These are phyloP conservation scores for Drosophila repleta DNA, from an alignment of 1,140 invertebrate species.

Conservation along the genomic window DNA sequence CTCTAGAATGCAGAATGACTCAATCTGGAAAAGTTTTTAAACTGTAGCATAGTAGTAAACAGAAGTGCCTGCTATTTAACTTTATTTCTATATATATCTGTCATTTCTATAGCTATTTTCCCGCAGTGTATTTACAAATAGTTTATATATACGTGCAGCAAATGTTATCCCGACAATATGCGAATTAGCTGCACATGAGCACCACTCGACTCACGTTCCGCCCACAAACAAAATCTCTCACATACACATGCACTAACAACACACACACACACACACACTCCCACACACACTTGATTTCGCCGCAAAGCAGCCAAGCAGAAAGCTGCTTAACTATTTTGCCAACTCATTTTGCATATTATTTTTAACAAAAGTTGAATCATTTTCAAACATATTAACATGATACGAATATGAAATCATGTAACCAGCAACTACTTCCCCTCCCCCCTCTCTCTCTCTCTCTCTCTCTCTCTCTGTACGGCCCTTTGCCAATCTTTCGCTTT, in stretches of 20 bases:
- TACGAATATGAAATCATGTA: slow-evolving; percentile 28
- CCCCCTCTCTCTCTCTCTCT: background rate
- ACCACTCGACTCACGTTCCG: slow-evolving; percentile 22
- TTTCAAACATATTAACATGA: slow-evolving; percentile 58
- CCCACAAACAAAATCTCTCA: slow-evolving; percentile 23
- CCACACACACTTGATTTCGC: slow-evolving; percentile 33
- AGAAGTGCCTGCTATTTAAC: too few species aligned
- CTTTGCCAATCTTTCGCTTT: slow-evolving; percentile 13
- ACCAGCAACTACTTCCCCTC: background rate
- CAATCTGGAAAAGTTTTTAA: too few species aligned
- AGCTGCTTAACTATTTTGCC: slow-evolving; percentile 68
- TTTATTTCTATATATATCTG: too few species aligned
- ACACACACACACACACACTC: slow-evolving; percentile 1
- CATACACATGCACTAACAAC: slow-evolving; percentile 3
- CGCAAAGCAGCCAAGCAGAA: slow-evolving; percentile 57
- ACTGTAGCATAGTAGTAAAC: too few species aligned
- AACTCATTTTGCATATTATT: slow-evolving; percentile 69
- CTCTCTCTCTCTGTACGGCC: background rate
- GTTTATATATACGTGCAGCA: slow-evolving; percentile 10
- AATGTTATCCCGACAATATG: slow-evolving; percentile 22
- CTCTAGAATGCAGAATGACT: too few species aligned
- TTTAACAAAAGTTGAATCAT: slow-evolving; percentile 65
- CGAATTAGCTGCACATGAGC: slow-evolving; percentile 34
- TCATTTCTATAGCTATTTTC: background rate
- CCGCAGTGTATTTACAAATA: slow-evolving; percentile 7